Percentiles rank a stretch among this genome's conserved stretches.
Conservation (phyloP, 2,888 invertebrate genomes). For the Gymnoscelis rufifasciata region DNA sequence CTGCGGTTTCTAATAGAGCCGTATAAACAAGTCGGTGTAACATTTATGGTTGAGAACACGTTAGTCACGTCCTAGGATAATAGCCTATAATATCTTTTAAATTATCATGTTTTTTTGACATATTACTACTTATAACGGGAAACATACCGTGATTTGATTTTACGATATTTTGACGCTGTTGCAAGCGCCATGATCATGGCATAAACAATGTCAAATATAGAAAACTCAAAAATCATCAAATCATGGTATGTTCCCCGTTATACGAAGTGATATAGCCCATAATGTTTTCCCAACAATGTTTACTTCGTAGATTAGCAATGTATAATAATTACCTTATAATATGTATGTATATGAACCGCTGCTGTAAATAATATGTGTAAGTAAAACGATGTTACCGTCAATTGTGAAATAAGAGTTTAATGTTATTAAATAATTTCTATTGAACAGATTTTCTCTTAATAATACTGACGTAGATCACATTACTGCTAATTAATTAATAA, state of each 20-base stretch:
- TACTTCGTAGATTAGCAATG: conserved; percentile 15
- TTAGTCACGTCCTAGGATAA: background rate
- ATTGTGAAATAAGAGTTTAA: conserved; percentile 79
- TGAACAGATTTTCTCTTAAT: conserved; percentile 65
- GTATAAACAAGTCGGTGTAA: conserved; percentile 10
- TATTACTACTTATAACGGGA: too few species aligned
- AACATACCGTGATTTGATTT: too few species aligned
- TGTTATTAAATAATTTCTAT: conserved; percentile 79
- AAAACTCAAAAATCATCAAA: too few species aligned
- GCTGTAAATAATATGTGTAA: conserved; percentile 77
- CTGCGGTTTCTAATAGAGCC: background rate
- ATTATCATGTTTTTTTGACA: too few species aligned
- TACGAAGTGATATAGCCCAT: conserved; percentile 4
- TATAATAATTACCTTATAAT: conserved; percentile 31
- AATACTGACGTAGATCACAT: conserved; percentile 76
- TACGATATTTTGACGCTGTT: too few species aligned
- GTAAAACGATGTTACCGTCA: conserved; percentile 79
- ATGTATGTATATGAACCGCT: conserved; percentile 65
- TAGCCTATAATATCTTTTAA: too few species aligned
- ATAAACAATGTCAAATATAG: too few species aligned
- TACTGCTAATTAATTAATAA: conserved; percentile 24
- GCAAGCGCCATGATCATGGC: too few species aligned
- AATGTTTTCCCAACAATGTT: conserved; percentile 12
- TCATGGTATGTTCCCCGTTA: too few species aligned
- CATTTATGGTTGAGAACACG: conserved; percentile 9